Evolutionary conservation across 2,797 vertebrate genomes (phyloP).

Genomic region (Poeciliopsis gracilis): DNA sequence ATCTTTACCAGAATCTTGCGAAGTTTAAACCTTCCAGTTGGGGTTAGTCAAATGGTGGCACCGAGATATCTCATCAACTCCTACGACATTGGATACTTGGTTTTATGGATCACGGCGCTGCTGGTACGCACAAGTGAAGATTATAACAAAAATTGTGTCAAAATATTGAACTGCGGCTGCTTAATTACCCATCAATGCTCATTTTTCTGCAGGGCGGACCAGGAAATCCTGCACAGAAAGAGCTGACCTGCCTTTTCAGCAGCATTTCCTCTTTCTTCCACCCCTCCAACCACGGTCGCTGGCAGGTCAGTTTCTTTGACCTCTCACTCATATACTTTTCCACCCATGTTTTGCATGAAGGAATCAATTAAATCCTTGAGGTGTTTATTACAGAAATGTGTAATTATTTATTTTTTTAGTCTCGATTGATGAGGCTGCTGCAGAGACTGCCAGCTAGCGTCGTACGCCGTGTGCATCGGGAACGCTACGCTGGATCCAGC

Average conservation of each 20-base stretch:
- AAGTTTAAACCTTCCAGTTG: conserved; percentile 96
- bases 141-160: neutral
- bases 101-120: conserved; percentile 96
- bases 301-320: conserved; percentile 83
- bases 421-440: conserved; percentile 94
- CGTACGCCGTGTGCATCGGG: conserved; percentile 92
- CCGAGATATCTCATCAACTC: conserved; percentile 92
- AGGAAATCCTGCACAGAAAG: conserved; percentile 92
- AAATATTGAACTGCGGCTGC: neutral
- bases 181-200: conserved; percentile 6
- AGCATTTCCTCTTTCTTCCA: conserved; percentile 97
- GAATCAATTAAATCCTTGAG: conserved; percentile 33
- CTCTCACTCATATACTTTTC: conserved; percentile 19
- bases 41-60: conserved; percentile 93
- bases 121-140: conserved; percentile 80
- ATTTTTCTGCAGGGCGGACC: conserved; percentile 87
- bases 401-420: conserved; percentile 62
- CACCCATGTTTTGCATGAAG: conserved; percentile 39
- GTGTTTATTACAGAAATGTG: conserved; percentile 39
- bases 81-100: conserved; percentile 93
- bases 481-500: conserved; percentile 87
- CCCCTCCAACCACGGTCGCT: conserved; percentile 96
- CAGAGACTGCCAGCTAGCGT: conserved; percentile 91
- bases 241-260: conserved; percentile 92
- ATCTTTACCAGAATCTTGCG: conserved; percentile 97